Conservation (phyloP, 2,888 invertebrate species). For the Aleiodes leptofemur region DNA sequence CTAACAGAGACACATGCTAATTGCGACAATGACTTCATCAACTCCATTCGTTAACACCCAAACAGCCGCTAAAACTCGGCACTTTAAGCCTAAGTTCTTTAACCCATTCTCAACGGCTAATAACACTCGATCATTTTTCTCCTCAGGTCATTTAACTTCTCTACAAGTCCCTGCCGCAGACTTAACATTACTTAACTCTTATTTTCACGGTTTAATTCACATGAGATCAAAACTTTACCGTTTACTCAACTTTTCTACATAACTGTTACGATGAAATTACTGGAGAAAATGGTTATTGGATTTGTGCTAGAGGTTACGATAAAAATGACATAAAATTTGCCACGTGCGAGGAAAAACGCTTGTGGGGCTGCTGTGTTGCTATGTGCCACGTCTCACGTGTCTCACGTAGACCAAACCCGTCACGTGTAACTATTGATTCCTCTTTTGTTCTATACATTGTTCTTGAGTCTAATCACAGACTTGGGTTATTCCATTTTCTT, state of each 20-base stretch:
- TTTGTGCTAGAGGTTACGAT: background rate
- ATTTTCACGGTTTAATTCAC: no score
- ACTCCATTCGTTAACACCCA: no score
- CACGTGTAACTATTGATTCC: conserved; percentile 21
- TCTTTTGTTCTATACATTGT: background rate
- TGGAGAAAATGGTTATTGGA: background rate
- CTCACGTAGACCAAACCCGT: background rate
- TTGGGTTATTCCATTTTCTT: background rate
- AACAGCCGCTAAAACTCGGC: no score
- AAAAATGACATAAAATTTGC: background rate
- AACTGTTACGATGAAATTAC: background rate
- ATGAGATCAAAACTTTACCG: no score
- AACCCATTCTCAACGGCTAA: no score
- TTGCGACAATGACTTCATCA: no score
- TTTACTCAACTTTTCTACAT: background rate
- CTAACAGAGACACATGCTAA: no score
- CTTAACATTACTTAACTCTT: no score
- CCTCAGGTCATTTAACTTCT: no score
- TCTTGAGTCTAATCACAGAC: background rate
- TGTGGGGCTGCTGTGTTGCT: conserved; percentile 2
- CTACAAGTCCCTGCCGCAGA: no score
- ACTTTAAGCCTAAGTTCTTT: no score
- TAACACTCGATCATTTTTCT: no score
- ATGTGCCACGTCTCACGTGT: background rate
- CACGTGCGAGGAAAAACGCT: background rate